These are phyloP conservation scores for Lepidostoma basale DNA, from an alignment of 1,140 invertebrate genomes.

Conservation along the genomic window DNA sequence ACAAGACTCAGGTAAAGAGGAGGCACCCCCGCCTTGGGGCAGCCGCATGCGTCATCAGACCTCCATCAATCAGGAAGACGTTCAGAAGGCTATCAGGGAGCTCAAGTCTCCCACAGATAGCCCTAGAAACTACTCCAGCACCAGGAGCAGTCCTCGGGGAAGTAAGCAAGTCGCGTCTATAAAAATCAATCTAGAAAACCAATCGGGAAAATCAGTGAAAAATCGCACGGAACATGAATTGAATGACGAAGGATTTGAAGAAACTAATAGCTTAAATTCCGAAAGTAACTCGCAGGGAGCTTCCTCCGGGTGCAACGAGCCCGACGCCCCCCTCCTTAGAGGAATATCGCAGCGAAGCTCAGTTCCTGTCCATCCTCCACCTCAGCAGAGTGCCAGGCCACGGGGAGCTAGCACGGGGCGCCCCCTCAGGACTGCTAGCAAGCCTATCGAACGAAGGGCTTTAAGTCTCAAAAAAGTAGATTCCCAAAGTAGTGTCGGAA, in stretches of 20 bases:
- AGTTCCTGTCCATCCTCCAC: constrained; percentile 49
- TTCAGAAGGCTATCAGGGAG: constrained; percentile 66
- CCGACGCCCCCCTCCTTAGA: constrained; percentile 63
- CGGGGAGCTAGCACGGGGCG: background rate
- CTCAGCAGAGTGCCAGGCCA: constrained; percentile 45
- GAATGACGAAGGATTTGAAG: constrained; percentile 89
- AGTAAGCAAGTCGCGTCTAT: constrained; percentile 22
- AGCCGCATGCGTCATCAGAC: constrained; percentile 59
- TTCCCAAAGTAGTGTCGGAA: constrained; percentile 44
- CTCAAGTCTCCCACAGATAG: constrained; percentile 65
- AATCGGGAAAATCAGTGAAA: constrained; percentile 48
- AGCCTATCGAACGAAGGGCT: constrained; percentile 53
- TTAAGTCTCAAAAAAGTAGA: constrained; percentile 42
- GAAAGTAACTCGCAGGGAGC: constrained; percentile 82
- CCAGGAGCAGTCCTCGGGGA: constrained; percentile 10
- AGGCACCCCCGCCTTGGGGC: constrained; percentile 38
- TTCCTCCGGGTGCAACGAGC: constrained; percentile 73
- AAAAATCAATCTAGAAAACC: constrained; percentile 51
- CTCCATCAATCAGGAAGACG: constrained; percentile 68
- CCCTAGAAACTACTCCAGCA: constrained; percentile 50
- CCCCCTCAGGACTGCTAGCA: constrained; percentile 18
- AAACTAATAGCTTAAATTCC: constrained; percentile 82
- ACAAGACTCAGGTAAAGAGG: constrained; percentile 47
- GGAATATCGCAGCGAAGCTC: constrained; percentile 38
- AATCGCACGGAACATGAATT: constrained; percentile 68